These are phyloP conservation scores for Drosophila pruinosa DNA, from an alignment of 1,140 invertebrate species.

Conservation along the genomic window DNA sequence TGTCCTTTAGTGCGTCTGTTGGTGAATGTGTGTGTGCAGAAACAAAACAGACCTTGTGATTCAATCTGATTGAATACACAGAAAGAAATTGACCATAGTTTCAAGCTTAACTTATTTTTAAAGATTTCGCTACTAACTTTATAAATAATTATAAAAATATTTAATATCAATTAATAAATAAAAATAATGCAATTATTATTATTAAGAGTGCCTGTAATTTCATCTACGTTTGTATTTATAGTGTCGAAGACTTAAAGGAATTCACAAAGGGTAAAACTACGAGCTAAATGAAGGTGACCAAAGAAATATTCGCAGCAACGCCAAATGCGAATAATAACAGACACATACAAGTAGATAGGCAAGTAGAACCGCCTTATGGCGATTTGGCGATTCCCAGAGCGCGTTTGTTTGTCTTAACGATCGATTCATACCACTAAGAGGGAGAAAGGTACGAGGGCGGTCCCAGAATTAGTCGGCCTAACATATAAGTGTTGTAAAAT, in stretches of 20 bases:
- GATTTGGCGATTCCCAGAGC: neutral
- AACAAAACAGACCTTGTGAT: neutral
- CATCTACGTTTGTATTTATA: neutral
- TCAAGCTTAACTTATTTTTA: neutral
- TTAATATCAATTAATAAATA: neutral
- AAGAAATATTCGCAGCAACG: constrained; percentile 45
- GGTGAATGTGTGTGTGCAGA: constrained; percentile 2
- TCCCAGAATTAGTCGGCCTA: neutral
- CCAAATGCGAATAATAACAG: constrained; percentile 29
- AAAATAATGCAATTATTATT: neutral
- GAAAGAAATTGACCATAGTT: neutral
- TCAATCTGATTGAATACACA: constrained; percentile 25
- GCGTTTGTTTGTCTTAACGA: constrained; percentile 39
- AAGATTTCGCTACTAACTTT: no score
- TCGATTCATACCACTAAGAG: constrained; percentile 34
- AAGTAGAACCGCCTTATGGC: constrained; percentile 39
- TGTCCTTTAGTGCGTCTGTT: constrained; percentile 1
- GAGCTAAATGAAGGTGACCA: constrained; percentile 49
- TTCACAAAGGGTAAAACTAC: constrained; percentile 27
- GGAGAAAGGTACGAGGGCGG: constrained; percentile 1
- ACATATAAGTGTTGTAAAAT: no score
- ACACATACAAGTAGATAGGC: constrained; percentile 22
- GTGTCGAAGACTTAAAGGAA: neutral
- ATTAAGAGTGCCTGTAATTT: no score
- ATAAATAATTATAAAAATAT: no score